phyloP scores from a whole-genome alignment of 2,113 vertebrate genomes.

The Hyla sarda region DNA sequence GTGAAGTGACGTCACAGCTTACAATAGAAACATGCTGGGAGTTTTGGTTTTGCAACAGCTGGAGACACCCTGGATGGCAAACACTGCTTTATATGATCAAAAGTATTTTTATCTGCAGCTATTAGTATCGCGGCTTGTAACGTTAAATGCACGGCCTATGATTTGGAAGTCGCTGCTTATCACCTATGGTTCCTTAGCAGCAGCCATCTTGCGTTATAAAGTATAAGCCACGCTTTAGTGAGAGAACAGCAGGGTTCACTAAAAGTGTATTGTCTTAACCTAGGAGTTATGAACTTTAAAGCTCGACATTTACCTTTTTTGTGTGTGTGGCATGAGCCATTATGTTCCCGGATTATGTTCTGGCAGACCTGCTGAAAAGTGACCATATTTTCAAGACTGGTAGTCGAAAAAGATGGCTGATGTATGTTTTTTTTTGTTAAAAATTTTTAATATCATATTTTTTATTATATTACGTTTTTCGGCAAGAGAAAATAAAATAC shows the following conservation, averaged over 20 bases:
- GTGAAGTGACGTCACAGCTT: too few relatives aligned
- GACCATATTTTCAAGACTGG: neutral
- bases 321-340: conserved; percentile 27
- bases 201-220: neutral
- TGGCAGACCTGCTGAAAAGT: neutral
- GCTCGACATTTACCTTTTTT: neutral
- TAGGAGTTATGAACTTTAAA: conserved; percentile 8
- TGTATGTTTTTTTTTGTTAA: neutral
- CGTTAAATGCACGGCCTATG: too few relatives aligned
- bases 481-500: too few relatives aligned
- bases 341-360: neutral
- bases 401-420: neutral
- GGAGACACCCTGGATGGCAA: too few relatives aligned
- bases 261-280: neutral
- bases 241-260: conserved; percentile 8
- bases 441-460: too few relatives aligned
- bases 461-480: too few relatives aligned
- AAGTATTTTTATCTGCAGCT: neutral
- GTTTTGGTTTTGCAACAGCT: too few relatives aligned
- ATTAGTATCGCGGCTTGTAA: neutral
- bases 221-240: neutral
- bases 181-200: conserved; percentile 4
- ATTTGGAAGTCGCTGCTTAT: neutral
- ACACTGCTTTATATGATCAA: too few relatives aligned
- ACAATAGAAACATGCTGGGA: too few relatives aligned